Evolutionary conservation across 2,797 vertebrate genomes (phyloP).

Genomic region (Enteromius viviparus): DNA sequence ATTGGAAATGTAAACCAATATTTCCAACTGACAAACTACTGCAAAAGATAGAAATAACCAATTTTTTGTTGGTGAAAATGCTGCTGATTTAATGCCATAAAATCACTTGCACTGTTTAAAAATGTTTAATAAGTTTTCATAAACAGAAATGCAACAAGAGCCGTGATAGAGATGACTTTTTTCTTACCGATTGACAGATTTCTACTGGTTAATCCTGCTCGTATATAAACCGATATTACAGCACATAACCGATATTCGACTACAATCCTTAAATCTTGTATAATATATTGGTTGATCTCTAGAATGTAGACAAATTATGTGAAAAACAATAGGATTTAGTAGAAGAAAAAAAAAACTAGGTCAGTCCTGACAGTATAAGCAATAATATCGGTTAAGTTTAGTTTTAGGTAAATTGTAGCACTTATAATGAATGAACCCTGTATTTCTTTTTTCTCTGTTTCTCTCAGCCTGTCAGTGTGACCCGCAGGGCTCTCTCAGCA

Average conservation of each 20-base stretch:
- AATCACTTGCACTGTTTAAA: not conserved
- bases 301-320: not conserved
- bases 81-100: not conserved
- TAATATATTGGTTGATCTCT: not conserved
- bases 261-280: not conserved
- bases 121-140: not conserved
- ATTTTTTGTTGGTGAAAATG: too few relatives aligned
- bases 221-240: not conserved
- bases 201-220: not conserved
- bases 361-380: not conserved
- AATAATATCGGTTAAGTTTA: not conserved
- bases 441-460: constrained; percentile 24
- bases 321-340: not conserved
- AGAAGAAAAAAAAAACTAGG: not conserved
- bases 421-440: not conserved
- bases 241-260: not conserved
- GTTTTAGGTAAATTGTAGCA: not conserved
- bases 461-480: constrained; percentile 91
- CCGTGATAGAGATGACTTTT: too few relatives aligned
- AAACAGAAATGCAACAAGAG: not conserved
- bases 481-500: constrained; percentile 93
- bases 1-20: too few relatives aligned
- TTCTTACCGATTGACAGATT: not conserved
- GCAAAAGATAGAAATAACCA: too few relatives aligned
- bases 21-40: too few relatives aligned